Base-by-base conservation (phyloP, 2,797 vertebrate genomes). In the Anguilla pacifica region DNA sequence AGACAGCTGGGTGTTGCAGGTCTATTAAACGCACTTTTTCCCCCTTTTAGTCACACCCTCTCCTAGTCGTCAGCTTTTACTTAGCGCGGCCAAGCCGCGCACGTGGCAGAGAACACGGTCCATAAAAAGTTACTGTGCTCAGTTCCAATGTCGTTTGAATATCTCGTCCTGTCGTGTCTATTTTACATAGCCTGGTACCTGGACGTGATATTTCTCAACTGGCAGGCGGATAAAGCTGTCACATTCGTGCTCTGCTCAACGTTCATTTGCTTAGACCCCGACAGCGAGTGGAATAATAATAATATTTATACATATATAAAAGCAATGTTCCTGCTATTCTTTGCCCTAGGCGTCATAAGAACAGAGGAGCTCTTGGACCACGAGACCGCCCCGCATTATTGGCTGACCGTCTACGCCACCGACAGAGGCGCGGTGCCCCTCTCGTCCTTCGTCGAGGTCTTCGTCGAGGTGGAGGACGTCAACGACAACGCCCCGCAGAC, bases 401-500 rank as follows among this genome's bases (percentile, higher is more conserved):
- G 97, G 97, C 93, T 97, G 0, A 97, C 96, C 0, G 93, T 97
- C 90, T 97, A 96, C 70, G 97, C 96, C 31, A 93, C 95, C 0
- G 97, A 97, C 86, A 95, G 93, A 86, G 97, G 95, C 0, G 95
- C 97, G 3, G 95, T 97, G 25, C 97, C 96, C n/a, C 94, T 96
- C 9, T 97, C 97, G 0, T 96, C 97, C 1, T 96, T 96, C 86
- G 93, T 95, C 64, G 96, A 97, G 90, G 92, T 97, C 91, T 97
- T 96, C 92, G 94, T 97, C 85, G 96, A 97, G 93, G 93, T 97
- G 5, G 95, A 95, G 10, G 97, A 97, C 93, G 94, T 97, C 88
- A 97, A 97, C 67, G 97, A 97, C 91, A 97, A 97, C 11, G 96
- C 96, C 10, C 97, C 97, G 1, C 96, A 96, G 92, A 97, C 96